phyloP scores from a whole-genome alignment of 2,888 invertebrate genomes.

The Ormia ochracea region DNA sequence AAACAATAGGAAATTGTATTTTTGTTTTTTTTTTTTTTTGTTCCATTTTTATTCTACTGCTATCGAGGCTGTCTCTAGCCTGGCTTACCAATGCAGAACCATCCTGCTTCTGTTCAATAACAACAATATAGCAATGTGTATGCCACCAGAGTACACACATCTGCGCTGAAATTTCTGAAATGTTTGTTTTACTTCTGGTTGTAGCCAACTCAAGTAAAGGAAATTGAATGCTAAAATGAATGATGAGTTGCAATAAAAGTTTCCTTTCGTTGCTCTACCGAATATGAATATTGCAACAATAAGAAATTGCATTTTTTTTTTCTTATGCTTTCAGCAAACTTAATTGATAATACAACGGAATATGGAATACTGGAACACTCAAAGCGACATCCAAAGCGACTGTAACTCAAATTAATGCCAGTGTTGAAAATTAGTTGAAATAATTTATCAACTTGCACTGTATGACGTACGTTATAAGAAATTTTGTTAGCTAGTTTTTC shows the following conservation, averaged over 20 bases:
- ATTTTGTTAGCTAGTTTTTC: too few relatives aligned
- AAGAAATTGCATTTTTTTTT: constrained; percentile 1
- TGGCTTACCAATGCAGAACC: constrained; percentile 20
- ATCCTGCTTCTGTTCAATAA: constrained; percentile 11
- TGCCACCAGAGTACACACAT: neutral
- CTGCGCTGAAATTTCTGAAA: constrained; percentile 13
- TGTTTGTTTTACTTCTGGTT: constrained; percentile 50
- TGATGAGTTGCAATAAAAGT: constrained; percentile 41
- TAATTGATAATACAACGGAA: neutral
- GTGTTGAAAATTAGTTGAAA: neutral
- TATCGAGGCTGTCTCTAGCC: constrained; percentile 25
- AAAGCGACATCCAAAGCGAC: neutral
- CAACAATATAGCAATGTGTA: neutral
- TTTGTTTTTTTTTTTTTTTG: too few relatives aligned
- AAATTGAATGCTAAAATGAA: constrained; percentile 58
- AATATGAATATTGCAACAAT: constrained; percentile 24
- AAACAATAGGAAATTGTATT: constrained; percentile 62
- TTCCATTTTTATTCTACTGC: neutral
- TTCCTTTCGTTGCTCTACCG: neutral
- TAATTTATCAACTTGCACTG: too few relatives aligned
- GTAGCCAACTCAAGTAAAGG: constrained; percentile 36
- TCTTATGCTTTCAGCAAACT: neutral
- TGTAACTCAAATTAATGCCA: neutral
- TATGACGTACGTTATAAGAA: too few relatives aligned
- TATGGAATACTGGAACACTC: neutral